Evolutionary conservation across 2,888 invertebrate genomes (phyloP).

Genomic region (Lydus trimaculatus): DNA sequence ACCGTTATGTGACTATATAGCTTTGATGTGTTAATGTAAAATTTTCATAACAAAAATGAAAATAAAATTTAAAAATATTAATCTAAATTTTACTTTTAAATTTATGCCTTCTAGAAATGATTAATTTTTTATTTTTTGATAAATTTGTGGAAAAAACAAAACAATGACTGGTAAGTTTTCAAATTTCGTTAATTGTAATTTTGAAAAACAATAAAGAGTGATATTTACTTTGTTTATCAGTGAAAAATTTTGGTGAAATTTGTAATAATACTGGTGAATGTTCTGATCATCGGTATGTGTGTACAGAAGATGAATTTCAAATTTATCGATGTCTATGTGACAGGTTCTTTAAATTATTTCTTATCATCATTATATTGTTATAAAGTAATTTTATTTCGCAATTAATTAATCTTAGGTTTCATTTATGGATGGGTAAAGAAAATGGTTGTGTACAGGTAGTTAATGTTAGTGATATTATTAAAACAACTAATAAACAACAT

Average conservation of each 20-base stretch:
- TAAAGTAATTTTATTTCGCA: too few species aligned
- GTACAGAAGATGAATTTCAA: constrained; percentile 10
- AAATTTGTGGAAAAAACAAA: too few species aligned
- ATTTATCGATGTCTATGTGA: constrained; percentile 18
- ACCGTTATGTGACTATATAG: not conserved
- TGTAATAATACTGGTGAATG: constrained; percentile 20
- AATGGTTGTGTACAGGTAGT: constrained; percentile 16
- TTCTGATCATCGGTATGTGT: constrained; percentile 18
- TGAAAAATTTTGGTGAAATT: constrained; percentile 13
- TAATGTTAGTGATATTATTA: constrained; percentile 12
- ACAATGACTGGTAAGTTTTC: constrained; percentile 2
- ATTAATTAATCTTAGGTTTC: constrained; percentile 6
- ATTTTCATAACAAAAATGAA: not conserved
- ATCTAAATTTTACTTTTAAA: not conserved
- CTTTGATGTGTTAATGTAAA: not conserved
- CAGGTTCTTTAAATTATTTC: constrained; percentile 6
- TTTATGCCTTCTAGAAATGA: too few species aligned
- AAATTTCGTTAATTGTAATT: not conserved
- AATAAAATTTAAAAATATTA: not conserved
- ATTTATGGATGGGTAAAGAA: constrained; percentile 10
- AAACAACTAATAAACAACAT: not conserved
- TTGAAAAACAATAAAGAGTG: too few species aligned
- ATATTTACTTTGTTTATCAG: not conserved
- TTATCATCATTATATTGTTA: too few species aligned
- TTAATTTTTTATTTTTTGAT: too few species aligned